Percentiles rank a stretch among this genome's conserved stretches.
These are phyloP conservation scores for Dicrostonyx torquatus DNA, from an alignment of 2,797 vertebrate genomes.

Conservation along the genomic window DNA sequence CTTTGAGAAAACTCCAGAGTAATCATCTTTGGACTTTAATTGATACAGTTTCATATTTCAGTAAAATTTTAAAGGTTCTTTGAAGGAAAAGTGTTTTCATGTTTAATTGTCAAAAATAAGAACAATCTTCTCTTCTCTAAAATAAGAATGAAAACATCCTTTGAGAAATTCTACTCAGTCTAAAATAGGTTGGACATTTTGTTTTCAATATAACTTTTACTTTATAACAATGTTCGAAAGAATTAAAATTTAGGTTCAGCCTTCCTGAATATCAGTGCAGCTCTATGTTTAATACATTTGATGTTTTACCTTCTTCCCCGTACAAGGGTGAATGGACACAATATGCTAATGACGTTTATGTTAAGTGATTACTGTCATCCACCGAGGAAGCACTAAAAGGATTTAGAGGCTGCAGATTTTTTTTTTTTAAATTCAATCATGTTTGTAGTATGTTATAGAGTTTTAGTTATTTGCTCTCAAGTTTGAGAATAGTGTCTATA, in stretches of 20 bases:
- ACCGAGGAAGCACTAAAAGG: background rate
- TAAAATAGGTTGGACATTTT: background rate
- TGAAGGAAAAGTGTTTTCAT: background rate
- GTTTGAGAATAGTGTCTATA: constrained; percentile 22
- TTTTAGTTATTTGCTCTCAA: constrained; percentile 4
- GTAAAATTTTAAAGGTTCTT: constrained; percentile 29
- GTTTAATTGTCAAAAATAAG: constrained; percentile 43
- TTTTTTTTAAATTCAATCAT: background rate
- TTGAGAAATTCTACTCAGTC: background rate
- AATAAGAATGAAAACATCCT: background rate
- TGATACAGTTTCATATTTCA: constrained; percentile 11
- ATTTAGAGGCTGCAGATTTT: constrained; percentile 19
- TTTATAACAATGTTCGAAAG: constrained; percentile 32
- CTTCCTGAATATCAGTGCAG: background rate
- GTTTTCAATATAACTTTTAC: background rate
- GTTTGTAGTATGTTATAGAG: background rate
- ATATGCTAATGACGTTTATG: constrained; percentile 54
- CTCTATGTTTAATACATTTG: constrained; percentile 35
- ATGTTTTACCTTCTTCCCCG: background rate
- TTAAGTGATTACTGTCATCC: background rate
- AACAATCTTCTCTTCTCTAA: constrained; percentile 19
- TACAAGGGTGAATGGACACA: constrained; percentile 36
- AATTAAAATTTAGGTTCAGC: constrained; percentile 3
- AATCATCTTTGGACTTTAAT: background rate
- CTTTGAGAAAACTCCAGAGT: background rate